Evolutionary conservation across 1,140 invertebrate genomes (phyloP).

Genomic region (Samia ricini): DNA sequence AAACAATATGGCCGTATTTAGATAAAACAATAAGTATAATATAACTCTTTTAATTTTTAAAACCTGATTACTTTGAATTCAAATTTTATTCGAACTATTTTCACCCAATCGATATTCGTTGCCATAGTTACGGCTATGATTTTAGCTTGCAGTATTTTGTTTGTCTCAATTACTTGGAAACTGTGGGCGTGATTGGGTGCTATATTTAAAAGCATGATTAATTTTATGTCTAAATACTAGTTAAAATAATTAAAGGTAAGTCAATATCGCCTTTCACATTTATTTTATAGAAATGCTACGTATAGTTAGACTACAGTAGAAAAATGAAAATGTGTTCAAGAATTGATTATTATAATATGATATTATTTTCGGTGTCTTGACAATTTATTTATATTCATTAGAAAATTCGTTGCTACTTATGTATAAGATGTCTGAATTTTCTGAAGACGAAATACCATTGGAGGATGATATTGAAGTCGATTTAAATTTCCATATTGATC

Average conservation of each 20-base stretch:
- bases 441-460: constrained; percentile 15
- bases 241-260: not conserved
- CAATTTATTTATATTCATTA: no score
- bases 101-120: not conserved
- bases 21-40: no score
- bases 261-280: no score
- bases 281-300: no score
- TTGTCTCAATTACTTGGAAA: not conserved
- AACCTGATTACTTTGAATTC: not conserved
- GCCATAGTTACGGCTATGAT: not conserved
- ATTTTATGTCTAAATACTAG: not conserved
- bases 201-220: not conserved
- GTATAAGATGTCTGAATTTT: not conserved
- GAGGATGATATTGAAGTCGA: constrained; percentile 21
- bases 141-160: not conserved
- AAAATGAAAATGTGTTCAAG: no score
- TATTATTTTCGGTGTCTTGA: no score
- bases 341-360: no score
- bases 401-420: no score
- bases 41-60: no score
- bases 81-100: not conserved
- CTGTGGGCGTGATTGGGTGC: not conserved
- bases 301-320: no score
- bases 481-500: constrained; percentile 44
- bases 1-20: no score